Evolutionary conservation across 2,113 vertebrate genomes (phyloP).

Genomic region (Pseudopipra pipra): DNA sequence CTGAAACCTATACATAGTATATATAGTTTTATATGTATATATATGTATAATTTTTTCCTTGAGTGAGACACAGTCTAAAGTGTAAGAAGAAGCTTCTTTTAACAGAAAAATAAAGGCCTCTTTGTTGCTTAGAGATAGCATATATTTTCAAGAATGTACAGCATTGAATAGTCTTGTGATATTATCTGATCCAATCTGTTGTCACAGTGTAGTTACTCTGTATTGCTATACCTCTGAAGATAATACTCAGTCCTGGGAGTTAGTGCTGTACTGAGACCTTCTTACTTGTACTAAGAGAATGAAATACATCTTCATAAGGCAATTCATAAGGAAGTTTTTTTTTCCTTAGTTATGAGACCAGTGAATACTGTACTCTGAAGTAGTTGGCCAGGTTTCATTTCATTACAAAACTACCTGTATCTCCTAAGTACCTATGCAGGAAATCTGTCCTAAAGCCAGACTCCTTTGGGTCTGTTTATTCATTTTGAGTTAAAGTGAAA

Average conservation of each 20-base stretch:
- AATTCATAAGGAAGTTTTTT: not conserved
- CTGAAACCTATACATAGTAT: not conserved
- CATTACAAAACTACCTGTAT: not conserved
- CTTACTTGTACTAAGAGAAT: not conserved
- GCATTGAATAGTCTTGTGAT: not conserved
- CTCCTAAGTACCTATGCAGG: not conserved
- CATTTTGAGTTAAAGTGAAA: slow-evolving; percentile 23
- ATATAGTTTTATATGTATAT: not conserved
- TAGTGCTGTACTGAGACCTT: not conserved
- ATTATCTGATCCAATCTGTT: not conserved
- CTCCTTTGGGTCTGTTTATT: slow-evolving; percentile 24
- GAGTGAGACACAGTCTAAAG: not conserved
- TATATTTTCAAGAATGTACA: not conserved
- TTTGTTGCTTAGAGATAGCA: not conserved
- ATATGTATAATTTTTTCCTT: not conserved
- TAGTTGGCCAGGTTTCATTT: not conserved
- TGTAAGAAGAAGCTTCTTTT: not conserved
- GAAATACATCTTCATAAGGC: not conserved
- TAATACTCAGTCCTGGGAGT: not conserved
- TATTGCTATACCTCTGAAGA: not conserved
- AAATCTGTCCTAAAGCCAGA: not conserved
- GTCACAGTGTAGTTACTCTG: not conserved
- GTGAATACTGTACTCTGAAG: not conserved
- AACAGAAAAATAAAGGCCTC: not conserved
- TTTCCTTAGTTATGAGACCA: not conserved